These are phyloP conservation scores for Deilephila porcellus DNA, from an alignment of 2,888 invertebrate genomes.

Conservation along the genomic window DNA sequence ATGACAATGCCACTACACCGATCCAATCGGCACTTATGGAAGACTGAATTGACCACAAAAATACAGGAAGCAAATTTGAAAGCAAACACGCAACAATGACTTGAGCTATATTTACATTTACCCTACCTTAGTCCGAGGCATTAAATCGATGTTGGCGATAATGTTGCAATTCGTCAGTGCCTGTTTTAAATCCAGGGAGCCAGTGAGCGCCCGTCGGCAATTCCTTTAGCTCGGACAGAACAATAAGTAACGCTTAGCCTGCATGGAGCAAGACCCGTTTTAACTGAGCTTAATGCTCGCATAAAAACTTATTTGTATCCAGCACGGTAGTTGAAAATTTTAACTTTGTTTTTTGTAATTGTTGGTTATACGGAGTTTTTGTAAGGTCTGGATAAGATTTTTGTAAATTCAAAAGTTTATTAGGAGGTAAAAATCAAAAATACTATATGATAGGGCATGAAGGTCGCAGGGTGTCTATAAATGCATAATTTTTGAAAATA, in stretches of 20 bases:
- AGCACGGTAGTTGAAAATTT: constrained; percentile 22
- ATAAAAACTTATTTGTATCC: constrained; percentile 40
- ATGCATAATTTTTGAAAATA: no score
- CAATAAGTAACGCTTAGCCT: constrained; percentile 73
- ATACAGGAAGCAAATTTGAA: no score
- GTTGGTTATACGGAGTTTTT: background rate
- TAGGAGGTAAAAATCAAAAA: no score
- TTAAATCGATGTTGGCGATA: constrained; percentile 75
- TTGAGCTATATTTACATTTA: background rate
- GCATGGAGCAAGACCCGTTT: constrained; percentile 42
- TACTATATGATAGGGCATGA: no score
- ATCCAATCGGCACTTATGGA: no score
- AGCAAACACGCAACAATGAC: no score
- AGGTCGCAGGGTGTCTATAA: no score
- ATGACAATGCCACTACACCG: no score
- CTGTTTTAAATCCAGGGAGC: constrained; percentile 71
- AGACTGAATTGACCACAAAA: no score
- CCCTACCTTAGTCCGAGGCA: constrained; percentile 39
- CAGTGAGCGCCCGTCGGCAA: constrained; percentile 67
- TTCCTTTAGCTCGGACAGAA: constrained; percentile 64
- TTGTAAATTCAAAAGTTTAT: no score
- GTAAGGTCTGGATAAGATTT: no score
- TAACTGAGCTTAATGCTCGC: constrained; percentile 37
- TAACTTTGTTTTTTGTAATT: constrained; percentile 3
- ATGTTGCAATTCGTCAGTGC: constrained; percentile 76